Base-by-base conservation (phyloP, 2,113 vertebrate genomes). In the Phyllostomus discolor region DNA sequence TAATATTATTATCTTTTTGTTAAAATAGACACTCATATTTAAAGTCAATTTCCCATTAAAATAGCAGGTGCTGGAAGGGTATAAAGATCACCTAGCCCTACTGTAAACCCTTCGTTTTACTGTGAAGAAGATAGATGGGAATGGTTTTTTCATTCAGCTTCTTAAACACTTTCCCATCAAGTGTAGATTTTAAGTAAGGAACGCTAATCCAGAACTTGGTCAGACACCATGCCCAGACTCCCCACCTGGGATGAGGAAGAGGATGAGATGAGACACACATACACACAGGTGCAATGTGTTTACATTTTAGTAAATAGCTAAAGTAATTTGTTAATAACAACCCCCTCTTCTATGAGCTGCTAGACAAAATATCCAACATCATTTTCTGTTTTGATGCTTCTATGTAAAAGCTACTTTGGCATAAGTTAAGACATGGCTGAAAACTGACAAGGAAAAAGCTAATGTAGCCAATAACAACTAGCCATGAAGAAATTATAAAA, bases 131-230 rank as follows among this genome's bases (percentile, higher is more conserved):
- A 35, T 54, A 79, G 7, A 43, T 54, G 5, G 26, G 86, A 64
- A 86, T 66, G 31, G 54, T 54, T 84, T 79, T 91, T 88, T 88
- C 90, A 97, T 91, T 97, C 38, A 82, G 75, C 48, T 94, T 96
- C 91, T 95, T 98, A 98, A 97, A 98, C 83, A 91, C 95, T 92
- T 95, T 97, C 82, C 82, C 78, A 79, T 59, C 91, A 69, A 96
- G 93, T 38, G 89, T 97, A 94, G 80, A 73, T 97, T 76, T 95
- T 41, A 43, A 67, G 59, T 85, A 67, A 67, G 64, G 59, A 79
- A 64, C 5, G 26, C 24, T 50, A 70, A 97, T 89, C 90, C 96
- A 98, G 43, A 95, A 95, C 82, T 66, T 82, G 78, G 59, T 86
- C 76, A 92, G 94, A 93, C 38, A 79, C 80, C 90, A 97, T 84